A percentile compares a stretch with the other conserved stretches of the same genome.
These are phyloP conservation scores for Baronia brevicornis DNA, from an alignment of 2,888 invertebrate species.

Conservation along the genomic window DNA sequence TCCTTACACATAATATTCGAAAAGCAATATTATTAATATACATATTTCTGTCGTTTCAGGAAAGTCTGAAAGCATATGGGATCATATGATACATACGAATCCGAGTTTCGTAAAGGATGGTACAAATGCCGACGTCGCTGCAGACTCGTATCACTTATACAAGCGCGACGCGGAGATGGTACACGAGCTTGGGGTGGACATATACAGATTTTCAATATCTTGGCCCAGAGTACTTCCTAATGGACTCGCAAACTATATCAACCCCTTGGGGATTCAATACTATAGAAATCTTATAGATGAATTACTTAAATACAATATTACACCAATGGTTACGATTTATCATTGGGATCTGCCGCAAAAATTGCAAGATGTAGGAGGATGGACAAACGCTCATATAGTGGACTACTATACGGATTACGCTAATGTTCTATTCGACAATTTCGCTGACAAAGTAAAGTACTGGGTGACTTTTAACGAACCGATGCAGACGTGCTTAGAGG, in stretches of 20 bases:
- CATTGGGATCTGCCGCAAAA: constrained; percentile 83
- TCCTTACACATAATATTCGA: neutral
- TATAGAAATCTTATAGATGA: constrained; percentile 86
- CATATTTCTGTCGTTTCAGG: constrained; percentile 49
- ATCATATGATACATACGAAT: constrained; percentile 66
- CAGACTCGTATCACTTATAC: constrained; percentile 81
- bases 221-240: constrained; percentile 86
- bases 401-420: constrained; percentile 80
- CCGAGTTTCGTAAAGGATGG: constrained; percentile 70
- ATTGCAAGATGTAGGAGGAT: constrained; percentile 80
- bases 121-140: constrained; percentile 79
- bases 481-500: constrained; percentile 69
- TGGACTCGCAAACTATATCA: constrained; percentile 79
- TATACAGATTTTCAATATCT: constrained; percentile 83
- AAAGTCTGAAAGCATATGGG: constrained; percentile 80
- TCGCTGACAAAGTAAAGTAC: constrained; percentile 78
- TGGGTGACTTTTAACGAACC: constrained; percentile 90
- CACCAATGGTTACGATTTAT: constrained; percentile 82
- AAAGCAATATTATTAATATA: neutral
- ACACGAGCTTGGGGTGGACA: constrained; percentile 76
- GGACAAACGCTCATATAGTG: constrained; percentile 79
- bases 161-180: constrained; percentile 79
- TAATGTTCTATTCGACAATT: constrained; percentile 75
- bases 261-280: constrained; percentile 81
- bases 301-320: constrained; percentile 78